Evolutionary conservation across 2,888 invertebrate species (phyloP).

Genomic region (Tryphoninae sp.): DNA sequence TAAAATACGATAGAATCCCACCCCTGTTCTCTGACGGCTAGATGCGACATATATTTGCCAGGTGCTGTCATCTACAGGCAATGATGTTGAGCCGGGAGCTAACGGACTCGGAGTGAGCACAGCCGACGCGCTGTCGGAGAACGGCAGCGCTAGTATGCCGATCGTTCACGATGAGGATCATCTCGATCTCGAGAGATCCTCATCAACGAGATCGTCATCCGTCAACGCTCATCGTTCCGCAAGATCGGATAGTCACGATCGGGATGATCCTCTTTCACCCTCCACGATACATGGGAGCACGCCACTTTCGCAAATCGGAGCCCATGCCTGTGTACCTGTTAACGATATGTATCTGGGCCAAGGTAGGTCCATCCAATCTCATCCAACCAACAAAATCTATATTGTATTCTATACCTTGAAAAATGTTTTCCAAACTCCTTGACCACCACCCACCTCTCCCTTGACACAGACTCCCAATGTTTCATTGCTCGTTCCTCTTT

Average conservation of each 20-base stretch:
- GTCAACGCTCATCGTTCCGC: constrained; percentile 76
- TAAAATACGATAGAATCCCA: constrained; percentile 79
- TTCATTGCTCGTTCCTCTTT: no score
- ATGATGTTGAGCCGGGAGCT: constrained; percentile 82
- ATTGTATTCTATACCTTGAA: no score
- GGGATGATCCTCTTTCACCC: constrained; percentile 79
- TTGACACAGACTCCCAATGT: no score
- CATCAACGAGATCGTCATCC: constrained; percentile 75
- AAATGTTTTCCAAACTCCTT: no score
- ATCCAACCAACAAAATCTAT: not conserved
- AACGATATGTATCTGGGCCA: constrained; percentile 82
- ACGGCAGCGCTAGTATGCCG: constrained; percentile 72
- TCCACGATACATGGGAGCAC: constrained; percentile 91
- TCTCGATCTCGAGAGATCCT: constrained; percentile 75
- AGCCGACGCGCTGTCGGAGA: constrained; percentile 78
- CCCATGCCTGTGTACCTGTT: constrained; percentile 85
- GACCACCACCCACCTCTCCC: no score
- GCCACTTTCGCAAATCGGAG: constrained; percentile 93
- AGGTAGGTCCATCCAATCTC: constrained; percentile 74
- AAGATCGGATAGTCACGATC: constrained; percentile 77
- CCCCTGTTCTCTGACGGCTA: constrained; percentile 81
- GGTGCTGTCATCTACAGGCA: constrained; percentile 83
- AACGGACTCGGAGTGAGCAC: constrained; percentile 82
- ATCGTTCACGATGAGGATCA: constrained; percentile 73
- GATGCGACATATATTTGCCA: constrained; percentile 82